These are phyloP conservation scores for Macropodus opercularis DNA, from an alignment of 2,797 vertebrate genomes.

Conservation along the genomic window DNA sequence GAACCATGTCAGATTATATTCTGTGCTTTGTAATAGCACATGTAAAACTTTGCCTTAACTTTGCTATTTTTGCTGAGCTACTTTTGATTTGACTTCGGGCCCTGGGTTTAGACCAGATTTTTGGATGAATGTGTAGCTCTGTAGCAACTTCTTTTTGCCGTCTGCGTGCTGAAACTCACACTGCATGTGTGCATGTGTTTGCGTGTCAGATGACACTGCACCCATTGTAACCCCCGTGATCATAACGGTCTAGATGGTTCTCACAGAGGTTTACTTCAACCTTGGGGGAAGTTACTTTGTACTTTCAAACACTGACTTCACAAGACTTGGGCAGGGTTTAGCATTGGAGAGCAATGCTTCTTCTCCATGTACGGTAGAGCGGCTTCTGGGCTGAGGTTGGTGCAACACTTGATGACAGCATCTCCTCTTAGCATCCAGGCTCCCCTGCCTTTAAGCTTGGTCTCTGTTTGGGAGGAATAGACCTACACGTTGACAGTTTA, in stretches of 20 bases:
- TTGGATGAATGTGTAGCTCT: background rate
- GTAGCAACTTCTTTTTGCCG: background rate
- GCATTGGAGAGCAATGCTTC: background rate
- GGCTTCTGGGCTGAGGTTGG: background rate
- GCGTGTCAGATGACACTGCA: background rate
- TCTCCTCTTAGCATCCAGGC: conserved; percentile 9
- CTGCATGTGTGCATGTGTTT: too few species aligned
- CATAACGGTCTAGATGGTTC: background rate
- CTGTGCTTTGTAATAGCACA: background rate
- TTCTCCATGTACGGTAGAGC: background rate
- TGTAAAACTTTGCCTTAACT: background rate
- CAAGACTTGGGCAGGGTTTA: background rate
- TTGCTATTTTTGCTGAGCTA: too few species aligned
- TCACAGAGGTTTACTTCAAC: background rate
- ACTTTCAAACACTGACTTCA: background rate
- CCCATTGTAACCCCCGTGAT: background rate
- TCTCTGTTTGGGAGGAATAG: background rate
- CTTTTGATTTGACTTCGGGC: background rate
- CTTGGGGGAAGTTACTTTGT: too few species aligned
- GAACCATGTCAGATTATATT: background rate
- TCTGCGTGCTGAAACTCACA: background rate
- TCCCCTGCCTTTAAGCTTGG: background rate
- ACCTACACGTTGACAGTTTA: conserved; percentile 1
- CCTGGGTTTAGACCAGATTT: background rate
- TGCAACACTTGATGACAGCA: conserved; percentile 22